Evolutionary conservation across 2,113 vertebrate species (phyloP).

Genomic region (Callionymus lyra): DNA sequence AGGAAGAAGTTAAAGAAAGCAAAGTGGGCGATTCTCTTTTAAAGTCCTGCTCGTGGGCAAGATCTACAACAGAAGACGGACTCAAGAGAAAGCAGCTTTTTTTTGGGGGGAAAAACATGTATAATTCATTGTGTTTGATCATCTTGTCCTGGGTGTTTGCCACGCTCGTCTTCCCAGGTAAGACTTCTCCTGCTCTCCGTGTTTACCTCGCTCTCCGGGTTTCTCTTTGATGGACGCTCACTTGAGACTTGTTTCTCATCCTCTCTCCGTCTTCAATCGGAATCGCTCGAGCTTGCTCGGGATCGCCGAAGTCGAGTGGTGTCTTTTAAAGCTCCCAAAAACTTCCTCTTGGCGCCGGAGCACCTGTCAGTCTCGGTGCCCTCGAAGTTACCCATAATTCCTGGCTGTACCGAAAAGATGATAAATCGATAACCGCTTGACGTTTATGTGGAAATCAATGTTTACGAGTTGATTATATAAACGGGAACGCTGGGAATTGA

Average conservation of each 20-base stretch:
- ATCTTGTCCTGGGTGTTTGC: conserved; percentile 64
- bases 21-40: conserved; percentile 29
- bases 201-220: conserved; percentile 20
- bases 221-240: background rate
- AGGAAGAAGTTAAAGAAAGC: background rate
- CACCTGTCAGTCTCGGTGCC: too few relatives aligned
- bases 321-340: too few relatives aligned
- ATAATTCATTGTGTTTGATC: conserved; percentile 61
- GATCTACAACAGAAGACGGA: conserved; percentile 32
- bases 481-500: conserved; percentile 6
- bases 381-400: too few relatives aligned
- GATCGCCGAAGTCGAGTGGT: too few relatives aligned
- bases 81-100: conserved; percentile 34
- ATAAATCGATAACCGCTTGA: background rate
- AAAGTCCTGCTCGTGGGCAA: conserved; percentile 26
- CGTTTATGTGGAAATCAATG: conserved; percentile 14
- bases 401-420: too few relatives aligned
- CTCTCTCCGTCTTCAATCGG: too few relatives aligned
- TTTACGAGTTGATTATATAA: conserved; percentile 8
- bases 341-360: too few relatives aligned
- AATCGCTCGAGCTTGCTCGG: too few relatives aligned
- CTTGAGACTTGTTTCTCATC: background rate
- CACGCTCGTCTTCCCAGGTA: conserved; percentile 69
- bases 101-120: conserved; percentile 67
- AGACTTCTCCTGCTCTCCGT: conserved; percentile 26